Conservation (phyloP, 2,888 invertebrate species). For the Scrobipalpa costella region DNA sequence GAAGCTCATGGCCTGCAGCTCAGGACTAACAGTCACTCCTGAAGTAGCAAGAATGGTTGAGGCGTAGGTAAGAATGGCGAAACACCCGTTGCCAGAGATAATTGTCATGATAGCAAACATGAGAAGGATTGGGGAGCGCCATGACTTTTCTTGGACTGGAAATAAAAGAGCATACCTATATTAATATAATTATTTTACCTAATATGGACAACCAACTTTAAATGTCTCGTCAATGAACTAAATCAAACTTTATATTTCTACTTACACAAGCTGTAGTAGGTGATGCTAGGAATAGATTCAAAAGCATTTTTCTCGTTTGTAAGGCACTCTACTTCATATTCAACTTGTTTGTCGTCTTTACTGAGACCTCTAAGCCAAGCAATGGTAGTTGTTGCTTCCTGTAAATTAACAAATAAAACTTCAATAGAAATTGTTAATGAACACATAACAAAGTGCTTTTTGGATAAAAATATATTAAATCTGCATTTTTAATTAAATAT, state of each 20-base stretch:
- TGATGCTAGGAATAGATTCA: neutral
- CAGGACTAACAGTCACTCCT: conserved; percentile 58
- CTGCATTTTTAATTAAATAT: neutral
- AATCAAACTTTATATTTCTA: neutral
- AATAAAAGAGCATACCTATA: too few species aligned
- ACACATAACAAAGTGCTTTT: too few species aligned
- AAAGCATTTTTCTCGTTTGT: neutral
- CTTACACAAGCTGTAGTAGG: conserved; percentile 2
- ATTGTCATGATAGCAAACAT: conserved; percentile 43
- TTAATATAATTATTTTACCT: too few species aligned
- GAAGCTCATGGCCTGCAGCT: conserved; percentile 59
- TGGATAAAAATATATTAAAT: too few species aligned
- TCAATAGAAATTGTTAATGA: neutral
- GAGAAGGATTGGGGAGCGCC: conserved; percentile 52
- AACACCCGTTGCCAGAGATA: conserved; percentile 52
- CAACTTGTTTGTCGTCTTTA: conserved; percentile 9
- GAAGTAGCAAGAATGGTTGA: conserved; percentile 53
- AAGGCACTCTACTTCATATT: neutral
- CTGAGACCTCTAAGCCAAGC: conserved; percentile 3
- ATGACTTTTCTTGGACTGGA: conserved; percentile 39
- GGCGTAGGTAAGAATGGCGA: conserved; percentile 56
- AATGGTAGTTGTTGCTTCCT: conserved; percentile 1
- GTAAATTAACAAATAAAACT: neutral
- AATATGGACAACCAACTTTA: too few species aligned
- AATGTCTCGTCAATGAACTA: too few species aligned